phyloP scores from a whole-genome alignment of 2,113 vertebrate genomes.

The Aptenodytes forsteri region DNA sequence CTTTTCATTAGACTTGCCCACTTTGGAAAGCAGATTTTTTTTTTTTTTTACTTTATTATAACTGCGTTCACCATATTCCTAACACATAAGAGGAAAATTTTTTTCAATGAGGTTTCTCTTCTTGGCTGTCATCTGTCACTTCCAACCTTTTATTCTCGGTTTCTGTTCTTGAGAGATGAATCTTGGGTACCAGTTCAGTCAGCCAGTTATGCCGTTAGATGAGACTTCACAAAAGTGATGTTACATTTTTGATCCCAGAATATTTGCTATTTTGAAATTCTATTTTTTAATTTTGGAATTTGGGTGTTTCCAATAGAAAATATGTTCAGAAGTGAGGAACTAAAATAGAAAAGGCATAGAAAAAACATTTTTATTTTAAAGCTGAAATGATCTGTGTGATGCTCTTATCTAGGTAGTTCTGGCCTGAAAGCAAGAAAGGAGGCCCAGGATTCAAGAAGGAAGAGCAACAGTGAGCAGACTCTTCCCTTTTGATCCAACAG shows the following conservation, averaged over 20 bases:
- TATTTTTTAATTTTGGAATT: background rate
- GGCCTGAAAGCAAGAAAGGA: background rate
- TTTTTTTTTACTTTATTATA: background rate
- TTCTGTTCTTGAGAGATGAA: background rate
- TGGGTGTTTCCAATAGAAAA: background rate
- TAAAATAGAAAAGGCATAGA: background rate
- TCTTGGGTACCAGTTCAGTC: background rate
- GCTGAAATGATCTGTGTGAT: background rate
- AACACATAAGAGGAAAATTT: background rate
- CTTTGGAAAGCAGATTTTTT: background rate
- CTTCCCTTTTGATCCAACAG: background rate
- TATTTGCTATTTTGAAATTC: background rate
- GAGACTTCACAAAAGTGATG: background rate
- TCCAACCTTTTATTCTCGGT: background rate
- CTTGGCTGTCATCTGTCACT: background rate
- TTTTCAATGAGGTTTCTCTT: background rate
- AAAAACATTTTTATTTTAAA: background rate
- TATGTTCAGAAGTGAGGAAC: background rate
- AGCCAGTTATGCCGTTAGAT: background rate
- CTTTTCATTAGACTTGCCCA: background rate
- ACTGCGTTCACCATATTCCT: background rate
- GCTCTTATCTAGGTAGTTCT: background rate
- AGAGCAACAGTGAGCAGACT: background rate
- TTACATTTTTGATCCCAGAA: background rate
- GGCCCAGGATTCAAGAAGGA: background rate